These are phyloP conservation scores for Psephotus haematonotus DNA, from an alignment of 2,113 vertebrate species.

Conservation along the genomic window DNA sequence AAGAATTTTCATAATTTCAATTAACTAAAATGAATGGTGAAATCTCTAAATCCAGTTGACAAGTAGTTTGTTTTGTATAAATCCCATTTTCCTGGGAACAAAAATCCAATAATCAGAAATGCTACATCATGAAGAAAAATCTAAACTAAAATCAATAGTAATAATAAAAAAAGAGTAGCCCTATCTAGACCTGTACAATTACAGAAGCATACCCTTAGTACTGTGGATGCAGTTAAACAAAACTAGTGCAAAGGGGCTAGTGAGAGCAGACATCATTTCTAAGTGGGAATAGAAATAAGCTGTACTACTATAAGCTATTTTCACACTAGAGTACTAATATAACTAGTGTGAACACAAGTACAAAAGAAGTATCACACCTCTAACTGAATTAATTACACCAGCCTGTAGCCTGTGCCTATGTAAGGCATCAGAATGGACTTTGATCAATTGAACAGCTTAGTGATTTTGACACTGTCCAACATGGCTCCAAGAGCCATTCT, in stretches of 20 bases:
- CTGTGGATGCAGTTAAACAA: not conserved
- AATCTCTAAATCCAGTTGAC: not conserved
- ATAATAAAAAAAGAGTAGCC: not conserved
- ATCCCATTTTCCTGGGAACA: not conserved
- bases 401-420: not conserved
- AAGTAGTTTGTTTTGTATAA: not conserved
- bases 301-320: not conserved
- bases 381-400: not conserved
- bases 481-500: not conserved
- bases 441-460: not conserved
- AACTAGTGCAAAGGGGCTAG: not conserved
- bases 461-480: not conserved
- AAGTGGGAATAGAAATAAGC: not conserved
- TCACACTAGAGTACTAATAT: not conserved
- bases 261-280: not conserved
- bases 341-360: not conserved
- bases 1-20: not conserved
- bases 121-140: not conserved
- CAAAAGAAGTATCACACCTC: not conserved
- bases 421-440: not conserved
- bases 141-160: not conserved
- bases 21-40: not conserved
- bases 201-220: not conserved
- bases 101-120: not conserved
- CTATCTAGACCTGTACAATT: not conserved